Evolutionary conservation across 2,113 vertebrate species (phyloP).

Genomic region (Nettapus auritus): DNA sequence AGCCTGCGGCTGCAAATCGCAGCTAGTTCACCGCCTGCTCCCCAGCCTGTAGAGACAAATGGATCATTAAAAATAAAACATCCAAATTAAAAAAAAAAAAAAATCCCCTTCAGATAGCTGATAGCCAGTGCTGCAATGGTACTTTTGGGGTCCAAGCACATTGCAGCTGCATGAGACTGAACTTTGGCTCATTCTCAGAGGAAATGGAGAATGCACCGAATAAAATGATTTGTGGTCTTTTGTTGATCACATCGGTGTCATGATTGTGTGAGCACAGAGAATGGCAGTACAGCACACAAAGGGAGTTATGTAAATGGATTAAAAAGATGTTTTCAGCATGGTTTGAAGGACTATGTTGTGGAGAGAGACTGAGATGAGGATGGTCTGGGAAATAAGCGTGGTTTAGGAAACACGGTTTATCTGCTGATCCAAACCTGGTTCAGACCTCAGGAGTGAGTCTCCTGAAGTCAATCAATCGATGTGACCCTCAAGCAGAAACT

Average conservation of each 20-base stretch:
- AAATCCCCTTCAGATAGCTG: not conserved
- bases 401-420: not conserved
- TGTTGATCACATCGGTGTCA: conserved; percentile 7
- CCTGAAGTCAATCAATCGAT: not conserved
- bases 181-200: not conserved
- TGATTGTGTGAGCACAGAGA: conserved; percentile 13
- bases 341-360: not conserved
- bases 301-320: conserved; percentile 30
- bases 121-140: not conserved
- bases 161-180: not conserved
- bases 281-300: not conserved
- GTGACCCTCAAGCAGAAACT: not conserved
- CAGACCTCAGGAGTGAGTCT: not conserved
- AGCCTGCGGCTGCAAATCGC: conserved; percentile 54
- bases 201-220: not conserved
- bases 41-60: not conserved
- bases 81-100: not conserved
- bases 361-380: not conserved
- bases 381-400: not conserved
- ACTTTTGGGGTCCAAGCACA: not conserved
- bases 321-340: not conserved
- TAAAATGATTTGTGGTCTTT: conserved; percentile 46
- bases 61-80: conserved; percentile 51
- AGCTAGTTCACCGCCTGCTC: conserved; percentile 12
- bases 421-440: not conserved